These are phyloP conservation scores for Cheiracanthium punctorium DNA, from an alignment of 2,888 invertebrate genomes.

Conservation along the genomic window DNA sequence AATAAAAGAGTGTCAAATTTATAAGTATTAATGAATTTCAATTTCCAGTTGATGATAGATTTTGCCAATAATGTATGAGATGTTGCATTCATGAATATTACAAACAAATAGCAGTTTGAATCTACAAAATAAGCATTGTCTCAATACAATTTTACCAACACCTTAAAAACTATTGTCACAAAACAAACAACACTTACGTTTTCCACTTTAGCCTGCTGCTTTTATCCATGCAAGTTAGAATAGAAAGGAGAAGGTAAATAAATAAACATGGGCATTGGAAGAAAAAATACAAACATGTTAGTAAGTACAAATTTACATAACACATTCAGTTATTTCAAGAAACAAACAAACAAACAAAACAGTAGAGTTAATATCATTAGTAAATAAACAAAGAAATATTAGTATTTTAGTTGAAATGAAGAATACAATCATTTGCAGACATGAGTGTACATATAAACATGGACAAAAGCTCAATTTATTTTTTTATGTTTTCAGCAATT, in stretches of 20 bases:
- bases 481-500: too few relatives aligned
- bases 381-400: conserved; percentile 9
- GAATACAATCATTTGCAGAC: too few relatives aligned
- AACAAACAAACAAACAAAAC: background rate
- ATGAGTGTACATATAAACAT: too few relatives aligned
- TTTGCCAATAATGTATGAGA: too few relatives aligned
- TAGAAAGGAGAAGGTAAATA: conserved; percentile 24
- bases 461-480: too few relatives aligned
- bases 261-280: conserved; percentile 25
- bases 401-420: background rate
- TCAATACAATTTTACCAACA: background rate
- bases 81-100: too few relatives aligned
- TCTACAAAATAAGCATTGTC: too few relatives aligned
- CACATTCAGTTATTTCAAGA: background rate
- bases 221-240: conserved; percentile 63
- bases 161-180: background rate
- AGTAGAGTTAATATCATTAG: conserved; percentile 10
- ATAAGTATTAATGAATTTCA: too few relatives aligned
- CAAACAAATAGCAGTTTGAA: too few relatives aligned
- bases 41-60: too few relatives aligned
- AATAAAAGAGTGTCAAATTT: too few relatives aligned
- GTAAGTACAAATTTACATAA: background rate
- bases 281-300: conserved; percentile 17
- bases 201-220: conserved; percentile 87
- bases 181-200: conserved; percentile 83